Percentiles rank a stretch among this genome's conserved stretches.
Conservation (phyloP, 1,140 invertebrate genomes). For the Caligus rogercresseyi region DNA sequence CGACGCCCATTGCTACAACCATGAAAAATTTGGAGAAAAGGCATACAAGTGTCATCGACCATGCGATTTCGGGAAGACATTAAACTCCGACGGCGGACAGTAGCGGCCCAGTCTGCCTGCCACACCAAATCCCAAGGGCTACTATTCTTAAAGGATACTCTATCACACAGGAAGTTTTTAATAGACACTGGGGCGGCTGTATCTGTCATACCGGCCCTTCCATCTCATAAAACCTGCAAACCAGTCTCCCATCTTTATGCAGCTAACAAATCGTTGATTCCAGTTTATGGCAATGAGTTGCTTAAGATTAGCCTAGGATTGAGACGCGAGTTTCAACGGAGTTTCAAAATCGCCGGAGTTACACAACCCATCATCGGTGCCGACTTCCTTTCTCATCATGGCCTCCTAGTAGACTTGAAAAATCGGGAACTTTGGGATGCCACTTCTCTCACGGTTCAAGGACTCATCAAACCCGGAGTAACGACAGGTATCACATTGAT, state of each 20-base stretch:
- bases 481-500: background rate
- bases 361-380: slow-evolving; percentile 16
- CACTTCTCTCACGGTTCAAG: background rate
- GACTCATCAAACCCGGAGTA: background rate
- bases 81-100: background rate
- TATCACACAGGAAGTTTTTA: too few relatives aligned
- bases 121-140: too few relatives aligned
- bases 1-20: background rate
- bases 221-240: background rate
- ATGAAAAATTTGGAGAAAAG: background rate
- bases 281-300: background rate
- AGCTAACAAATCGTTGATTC: slow-evolving; percentile 7
- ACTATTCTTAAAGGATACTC: too few relatives aligned
- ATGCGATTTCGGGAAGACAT: background rate
- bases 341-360: slow-evolving; percentile 19
- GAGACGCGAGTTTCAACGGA: slow-evolving; percentile 13
- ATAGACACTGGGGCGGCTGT: slow-evolving; percentile 17
- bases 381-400: slow-evolving; percentile 17
- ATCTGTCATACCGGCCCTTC: background rate
- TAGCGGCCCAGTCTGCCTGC: background rate
- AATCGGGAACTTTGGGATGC: slow-evolving; percentile 1
- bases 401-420: slow-evolving; percentile 11
- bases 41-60: background rate
- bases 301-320: background rate
- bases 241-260: background rate